These are phyloP conservation scores for Drosophila ambigua DNA, from an alignment of 1,140 invertebrate genomes.

Conservation along the genomic window DNA sequence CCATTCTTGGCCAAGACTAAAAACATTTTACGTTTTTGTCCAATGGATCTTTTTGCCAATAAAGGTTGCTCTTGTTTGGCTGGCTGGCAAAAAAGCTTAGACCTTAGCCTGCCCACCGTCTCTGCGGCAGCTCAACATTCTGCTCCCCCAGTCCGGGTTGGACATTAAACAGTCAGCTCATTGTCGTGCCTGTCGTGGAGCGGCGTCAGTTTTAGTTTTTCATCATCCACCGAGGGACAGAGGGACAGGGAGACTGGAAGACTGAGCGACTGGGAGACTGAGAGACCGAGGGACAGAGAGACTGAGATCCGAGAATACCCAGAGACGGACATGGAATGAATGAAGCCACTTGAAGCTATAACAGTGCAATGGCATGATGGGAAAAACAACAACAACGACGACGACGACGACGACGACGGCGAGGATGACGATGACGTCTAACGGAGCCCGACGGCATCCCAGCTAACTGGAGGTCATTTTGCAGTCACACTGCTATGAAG, in stretches of 20 bases:
- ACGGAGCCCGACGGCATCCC: constrained; percentile 29
- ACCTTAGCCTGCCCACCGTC: background rate
- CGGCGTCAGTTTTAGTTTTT: constrained; percentile 72
- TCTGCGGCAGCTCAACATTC: background rate
- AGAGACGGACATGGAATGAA: constrained; percentile 47
- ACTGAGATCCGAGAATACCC: background rate
- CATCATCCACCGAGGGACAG: constrained; percentile 31
- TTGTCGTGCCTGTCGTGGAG: constrained; percentile 71
- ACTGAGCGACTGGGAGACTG: constrained; percentile 29
- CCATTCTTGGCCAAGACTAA: constrained; percentile 59
- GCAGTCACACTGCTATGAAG: constrained; percentile 58
- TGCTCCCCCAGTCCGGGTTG: constrained; percentile 15
- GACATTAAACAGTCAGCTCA: constrained; percentile 78
- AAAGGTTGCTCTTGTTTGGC: constrained; percentile 73
- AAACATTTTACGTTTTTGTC: constrained; percentile 30
- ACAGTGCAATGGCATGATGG: constrained; percentile 53
- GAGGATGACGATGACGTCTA: constrained; percentile 27
- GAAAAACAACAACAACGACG: constrained; percentile 38
- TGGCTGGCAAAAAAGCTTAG: constrained; percentile 25
- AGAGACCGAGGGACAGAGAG: constrained; percentile 15
- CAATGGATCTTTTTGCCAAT: constrained; percentile 53
- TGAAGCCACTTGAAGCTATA: constrained; percentile 74
- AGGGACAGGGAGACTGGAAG: constrained; percentile 4
- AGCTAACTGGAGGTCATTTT: constrained; percentile 73
- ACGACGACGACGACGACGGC: constrained; percentile 12